Conservation (phyloP, 2,113 vertebrate species). For the Menidia beryllina region DNA sequence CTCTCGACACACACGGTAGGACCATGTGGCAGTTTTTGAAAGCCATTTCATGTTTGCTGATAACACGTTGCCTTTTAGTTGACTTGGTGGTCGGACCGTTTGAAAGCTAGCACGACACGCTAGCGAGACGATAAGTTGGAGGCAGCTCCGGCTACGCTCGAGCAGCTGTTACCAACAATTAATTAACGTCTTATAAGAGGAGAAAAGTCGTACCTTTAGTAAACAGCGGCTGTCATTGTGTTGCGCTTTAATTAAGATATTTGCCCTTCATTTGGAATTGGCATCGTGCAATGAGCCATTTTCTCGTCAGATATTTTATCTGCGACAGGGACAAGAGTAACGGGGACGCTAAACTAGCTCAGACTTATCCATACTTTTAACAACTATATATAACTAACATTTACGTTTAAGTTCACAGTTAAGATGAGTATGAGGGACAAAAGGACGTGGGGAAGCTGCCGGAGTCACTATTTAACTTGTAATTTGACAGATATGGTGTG, state of each 20-base stretch:
- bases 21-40: neutral
- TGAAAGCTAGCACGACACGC: constrained; percentile 25
- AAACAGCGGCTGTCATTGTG: too few relatives aligned
- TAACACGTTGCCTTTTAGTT: neutral
- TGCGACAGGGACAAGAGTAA: neutral
- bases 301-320: neutral
- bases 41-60: neutral
- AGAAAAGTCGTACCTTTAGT: neutral
- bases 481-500: neutral
- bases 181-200: too few relatives aligned
- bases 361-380: neutral
- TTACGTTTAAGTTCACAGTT: neutral
- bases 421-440: neutral
- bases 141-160: neutral
- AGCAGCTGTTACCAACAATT: neutral
- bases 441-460: constrained; percentile 2
- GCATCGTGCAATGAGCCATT: neutral
- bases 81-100: neutral
- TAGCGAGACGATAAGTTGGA: constrained; percentile 32
- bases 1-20: neutral
- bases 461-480: constrained; percentile 45
- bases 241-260: neutral
- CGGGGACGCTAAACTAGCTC: neutral
- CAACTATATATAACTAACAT: too few relatives aligned
- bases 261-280: neutral